Percentiles rank a stretch among this genome's conserved stretches.
These are phyloP conservation scores for Vulpes vulpes DNA, from an alignment of 2,113 vertebrate species.

Conservation along the genomic window DNA sequence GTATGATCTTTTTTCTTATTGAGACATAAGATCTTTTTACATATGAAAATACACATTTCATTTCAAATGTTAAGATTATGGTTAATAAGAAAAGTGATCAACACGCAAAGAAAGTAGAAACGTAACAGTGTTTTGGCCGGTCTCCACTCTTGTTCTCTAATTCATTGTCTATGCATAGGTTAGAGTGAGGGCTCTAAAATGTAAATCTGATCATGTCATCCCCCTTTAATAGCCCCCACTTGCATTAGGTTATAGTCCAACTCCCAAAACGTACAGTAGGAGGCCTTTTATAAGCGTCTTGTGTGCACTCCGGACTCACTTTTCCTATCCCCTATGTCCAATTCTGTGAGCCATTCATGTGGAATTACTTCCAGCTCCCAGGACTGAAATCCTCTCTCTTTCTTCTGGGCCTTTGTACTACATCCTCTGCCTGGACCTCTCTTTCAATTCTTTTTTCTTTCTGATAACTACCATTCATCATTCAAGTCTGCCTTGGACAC, in stretches of 20 bases:
- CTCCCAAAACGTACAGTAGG: background rate
- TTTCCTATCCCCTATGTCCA: background rate
- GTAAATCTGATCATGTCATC: background rate
- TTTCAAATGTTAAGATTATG: slow-evolving; percentile 33
- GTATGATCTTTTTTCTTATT: background rate
- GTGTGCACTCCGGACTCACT: background rate
- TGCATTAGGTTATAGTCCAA: background rate
- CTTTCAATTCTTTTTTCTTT: background rate
- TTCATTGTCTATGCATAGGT: background rate
- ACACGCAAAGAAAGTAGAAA: background rate
- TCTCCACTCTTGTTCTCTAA: background rate
- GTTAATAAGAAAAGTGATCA: slow-evolving; percentile 11
- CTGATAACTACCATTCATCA: background rate
- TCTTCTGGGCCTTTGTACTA: background rate
- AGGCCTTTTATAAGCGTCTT: background rate
- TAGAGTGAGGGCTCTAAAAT: background rate
- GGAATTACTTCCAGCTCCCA: background rate
- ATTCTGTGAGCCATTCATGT: background rate
- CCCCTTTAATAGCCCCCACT: background rate
- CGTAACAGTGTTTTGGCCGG: background rate
- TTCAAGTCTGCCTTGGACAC: background rate
- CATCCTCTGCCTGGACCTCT: background rate
- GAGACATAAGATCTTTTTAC: background rate
- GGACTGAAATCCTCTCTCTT: background rate
- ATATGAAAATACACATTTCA: background rate